phyloP scores from a whole-genome alignment of 2,888 invertebrate genomes.

The Tetanocera ferruginea region DNA sequence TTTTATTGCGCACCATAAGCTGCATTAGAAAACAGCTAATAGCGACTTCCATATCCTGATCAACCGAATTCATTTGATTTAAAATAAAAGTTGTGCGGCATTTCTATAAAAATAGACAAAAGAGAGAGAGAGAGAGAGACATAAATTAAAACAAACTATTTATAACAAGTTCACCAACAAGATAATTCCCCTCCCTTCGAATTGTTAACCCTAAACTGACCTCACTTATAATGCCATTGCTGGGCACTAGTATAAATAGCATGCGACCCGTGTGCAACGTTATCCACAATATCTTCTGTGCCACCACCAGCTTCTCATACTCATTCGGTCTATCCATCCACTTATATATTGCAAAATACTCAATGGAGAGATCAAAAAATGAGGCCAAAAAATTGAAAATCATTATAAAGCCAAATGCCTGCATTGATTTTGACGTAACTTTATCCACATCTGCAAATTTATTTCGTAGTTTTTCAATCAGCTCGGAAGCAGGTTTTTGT shows the following conservation, averaged over 20 bases:
- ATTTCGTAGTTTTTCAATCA: slow-evolving; percentile 39
- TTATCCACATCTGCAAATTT: slow-evolving; percentile 43
- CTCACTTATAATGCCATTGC: slow-evolving; percentile 46
- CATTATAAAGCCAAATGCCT: slow-evolving; percentile 43
- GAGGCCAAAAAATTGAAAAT: slow-evolving; percentile 47
- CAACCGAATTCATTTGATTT: slow-evolving; percentile 52
- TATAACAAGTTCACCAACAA: not conserved
- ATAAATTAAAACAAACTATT: not conserved
- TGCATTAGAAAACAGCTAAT: slow-evolving; percentile 61
- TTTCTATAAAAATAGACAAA: slow-evolving; percentile 52
- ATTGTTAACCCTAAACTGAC: slow-evolving; percentile 36
- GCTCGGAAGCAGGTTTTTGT: slow-evolving; percentile 23
- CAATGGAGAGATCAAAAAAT: slow-evolving; percentile 43
- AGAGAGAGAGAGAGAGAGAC: too few relatives aligned
- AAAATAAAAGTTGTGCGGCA: slow-evolving; percentile 54
- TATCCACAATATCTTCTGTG: slow-evolving; percentile 52
- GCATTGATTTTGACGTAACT: slow-evolving; percentile 31
- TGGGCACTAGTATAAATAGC: slow-evolving; percentile 44
- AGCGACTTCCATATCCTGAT: slow-evolving; percentile 51
- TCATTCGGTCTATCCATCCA: slow-evolving; percentile 37
- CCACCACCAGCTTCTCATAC: slow-evolving; percentile 37
- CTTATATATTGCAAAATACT: slow-evolving; percentile 49
- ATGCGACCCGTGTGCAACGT: slow-evolving; percentile 49
- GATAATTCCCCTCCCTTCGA: too few relatives aligned
- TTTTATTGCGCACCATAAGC: slow-evolving; percentile 50